Conservation (phyloP, 2,888 invertebrate species). For the Pardosa pseudoannulata region DNA sequence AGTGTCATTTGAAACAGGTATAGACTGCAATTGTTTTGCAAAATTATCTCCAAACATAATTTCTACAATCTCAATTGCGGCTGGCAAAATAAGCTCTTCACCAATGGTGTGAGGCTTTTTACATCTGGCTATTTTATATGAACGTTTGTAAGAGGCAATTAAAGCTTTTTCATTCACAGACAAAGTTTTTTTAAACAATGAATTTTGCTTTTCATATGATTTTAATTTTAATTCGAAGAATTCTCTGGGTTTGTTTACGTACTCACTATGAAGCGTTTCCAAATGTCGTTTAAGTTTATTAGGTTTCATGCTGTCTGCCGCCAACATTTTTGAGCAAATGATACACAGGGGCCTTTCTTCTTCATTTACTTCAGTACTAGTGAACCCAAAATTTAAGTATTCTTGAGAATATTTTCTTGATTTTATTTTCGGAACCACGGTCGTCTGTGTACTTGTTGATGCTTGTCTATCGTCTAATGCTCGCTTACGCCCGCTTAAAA, state of each 20-base stretch:
- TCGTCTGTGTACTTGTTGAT: constrained; percentile 18
- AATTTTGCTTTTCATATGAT: constrained; percentile 3
- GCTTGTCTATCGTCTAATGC: constrained; percentile 24
- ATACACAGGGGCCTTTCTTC: constrained; percentile 27
- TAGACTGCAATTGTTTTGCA: constrained; percentile 17
- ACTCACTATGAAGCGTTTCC: constrained; percentile 20
- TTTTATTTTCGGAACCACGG: constrained; percentile 7
- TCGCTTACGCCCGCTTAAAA: too few species aligned
- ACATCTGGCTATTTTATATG: constrained; percentile 59
- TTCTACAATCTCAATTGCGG: constrained; percentile 26
- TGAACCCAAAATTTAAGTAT: constrained; percentile 39
- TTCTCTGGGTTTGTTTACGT: constrained; percentile 4
- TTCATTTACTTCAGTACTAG: constrained; percentile 18
- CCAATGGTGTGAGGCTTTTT: constrained; percentile 51
- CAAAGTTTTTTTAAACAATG: constrained; percentile 8
- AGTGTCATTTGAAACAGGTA: constrained; percentile 42
- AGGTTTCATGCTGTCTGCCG: constrained; percentile 26
- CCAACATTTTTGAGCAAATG: constrained; percentile 13
- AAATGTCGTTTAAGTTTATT: constrained; percentile 16
- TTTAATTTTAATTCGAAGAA: background rate
- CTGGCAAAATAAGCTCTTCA: constrained; percentile 41
- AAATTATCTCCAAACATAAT: constrained; percentile 25
- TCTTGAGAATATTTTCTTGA: constrained; percentile 24
- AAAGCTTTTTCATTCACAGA: constrained; percentile 42
- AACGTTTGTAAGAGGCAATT: constrained; percentile 41